These are phyloP conservation scores for Rhynchonycteris naso DNA, from an alignment of 2,797 vertebrate species.

Conservation along the genomic window DNA sequence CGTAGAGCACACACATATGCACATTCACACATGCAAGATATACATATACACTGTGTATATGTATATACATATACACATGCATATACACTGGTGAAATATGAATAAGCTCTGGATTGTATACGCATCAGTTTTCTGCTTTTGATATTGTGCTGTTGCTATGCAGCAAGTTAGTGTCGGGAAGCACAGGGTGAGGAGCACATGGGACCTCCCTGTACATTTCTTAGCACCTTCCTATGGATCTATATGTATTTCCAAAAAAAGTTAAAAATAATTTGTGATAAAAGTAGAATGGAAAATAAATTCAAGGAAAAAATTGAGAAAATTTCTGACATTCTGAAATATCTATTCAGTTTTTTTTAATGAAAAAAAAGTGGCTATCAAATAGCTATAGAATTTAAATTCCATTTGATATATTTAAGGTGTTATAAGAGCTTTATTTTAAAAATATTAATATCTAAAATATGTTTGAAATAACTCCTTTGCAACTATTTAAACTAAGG, in stretches of 20 bases:
- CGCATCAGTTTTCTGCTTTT: background rate
- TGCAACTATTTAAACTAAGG: background rate
- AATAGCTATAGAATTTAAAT: constrained; percentile 12
- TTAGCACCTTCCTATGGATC: background rate
- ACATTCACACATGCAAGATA: too few species aligned
- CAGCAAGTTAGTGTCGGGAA: background rate
- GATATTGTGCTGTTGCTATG: background rate
- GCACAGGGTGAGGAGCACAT: background rate
- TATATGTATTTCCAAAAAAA: background rate
- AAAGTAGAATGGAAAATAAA: background rate
- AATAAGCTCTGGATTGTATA: background rate
- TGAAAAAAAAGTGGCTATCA: background rate
- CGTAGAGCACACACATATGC: background rate
- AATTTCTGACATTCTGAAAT: background rate
- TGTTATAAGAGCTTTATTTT: background rate
- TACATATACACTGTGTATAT: too few species aligned
- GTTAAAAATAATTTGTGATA: background rate
- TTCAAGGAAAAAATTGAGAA: background rate
- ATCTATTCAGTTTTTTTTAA: too few species aligned
- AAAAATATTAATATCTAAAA: background rate
- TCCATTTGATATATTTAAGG: background rate
- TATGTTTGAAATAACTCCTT: background rate
- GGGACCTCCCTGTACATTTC: background rate
- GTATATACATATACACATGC: too few species aligned
- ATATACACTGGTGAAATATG: background rate